A percentile compares a stretch with the other conserved stretches of the same genome.
phyloP scores from a whole-genome alignment of 2,888 invertebrate genomes.

The Empis stercorea region DNA sequence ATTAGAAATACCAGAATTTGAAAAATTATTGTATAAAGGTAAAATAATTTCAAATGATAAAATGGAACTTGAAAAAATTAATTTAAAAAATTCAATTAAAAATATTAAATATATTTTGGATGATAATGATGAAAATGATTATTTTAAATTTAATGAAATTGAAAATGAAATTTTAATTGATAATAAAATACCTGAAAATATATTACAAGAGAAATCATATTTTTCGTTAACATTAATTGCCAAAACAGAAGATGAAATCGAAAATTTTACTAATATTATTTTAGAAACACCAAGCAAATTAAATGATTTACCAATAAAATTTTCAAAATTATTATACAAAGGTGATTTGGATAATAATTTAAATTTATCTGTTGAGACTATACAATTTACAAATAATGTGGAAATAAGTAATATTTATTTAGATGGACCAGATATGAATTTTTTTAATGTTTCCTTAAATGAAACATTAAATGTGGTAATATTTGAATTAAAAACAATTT shows the following conservation, averaged over 20 bases:
- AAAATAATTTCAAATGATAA: conserved; percentile 10
- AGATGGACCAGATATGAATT: no score
- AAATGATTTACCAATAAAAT: no score
- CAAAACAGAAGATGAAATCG: no score
- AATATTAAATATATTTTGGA: conserved; percentile 10
- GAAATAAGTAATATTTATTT: no score
- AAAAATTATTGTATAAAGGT: conserved; percentile 15
- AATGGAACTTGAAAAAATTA: conserved; percentile 13
- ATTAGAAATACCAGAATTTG: conserved; percentile 12
- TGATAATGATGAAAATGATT: conserved; percentile 11
- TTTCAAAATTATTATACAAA: no score
- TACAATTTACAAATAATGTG: no score
- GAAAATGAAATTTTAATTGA: conserved; percentile 8
- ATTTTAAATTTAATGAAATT: conserved; percentile 8
- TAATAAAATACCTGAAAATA: conserved; percentile 3
- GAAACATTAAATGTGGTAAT: neutral
- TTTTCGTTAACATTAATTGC: no score
- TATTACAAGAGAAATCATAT: neutral
- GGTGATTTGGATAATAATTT: no score
- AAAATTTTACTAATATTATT: no score
- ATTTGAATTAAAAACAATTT: neutral
- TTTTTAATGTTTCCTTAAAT: no score
- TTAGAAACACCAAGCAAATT: no score
- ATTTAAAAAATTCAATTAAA: conserved; percentile 8
- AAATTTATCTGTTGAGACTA: no score